phyloP scores from a whole-genome alignment of 2,113 vertebrate species.

The Platycercus adscitus region DNA sequence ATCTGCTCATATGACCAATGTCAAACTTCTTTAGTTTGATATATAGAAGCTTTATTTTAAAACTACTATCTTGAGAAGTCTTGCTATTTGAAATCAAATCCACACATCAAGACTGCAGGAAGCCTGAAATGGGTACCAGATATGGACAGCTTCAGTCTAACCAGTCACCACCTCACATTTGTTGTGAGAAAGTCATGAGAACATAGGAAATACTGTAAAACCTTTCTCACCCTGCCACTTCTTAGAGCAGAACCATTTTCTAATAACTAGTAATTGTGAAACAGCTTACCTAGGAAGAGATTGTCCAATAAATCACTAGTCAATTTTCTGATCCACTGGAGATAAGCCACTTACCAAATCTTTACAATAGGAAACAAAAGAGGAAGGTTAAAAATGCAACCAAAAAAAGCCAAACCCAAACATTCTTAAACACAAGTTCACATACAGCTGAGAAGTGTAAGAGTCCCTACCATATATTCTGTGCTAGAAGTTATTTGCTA shows the following conservation, averaged over 20 bases:
- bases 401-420: background rate
- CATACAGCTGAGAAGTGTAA: background rate
- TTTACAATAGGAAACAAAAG: background rate
- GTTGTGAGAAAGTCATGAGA: background rate
- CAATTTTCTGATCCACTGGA: conserved; percentile 7
- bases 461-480: background rate
- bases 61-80: background rate
- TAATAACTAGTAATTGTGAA: background rate
- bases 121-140: background rate
- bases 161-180: background rate
- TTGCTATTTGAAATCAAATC: background rate
- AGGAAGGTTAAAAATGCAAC: background rate
- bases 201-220: background rate
- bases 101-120: background rate
- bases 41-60: background rate
- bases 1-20: background rate
- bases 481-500: background rate
- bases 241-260: background rate
- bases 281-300: background rate
- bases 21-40: background rate
- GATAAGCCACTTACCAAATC: background rate
- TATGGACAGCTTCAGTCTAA: background rate
- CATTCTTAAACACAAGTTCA: background rate
- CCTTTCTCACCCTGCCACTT: background rate
- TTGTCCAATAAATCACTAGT: conserved; percentile 2